Conservation (phyloP, 2,797 vertebrate genomes). For the Argentina silus region DNA sequence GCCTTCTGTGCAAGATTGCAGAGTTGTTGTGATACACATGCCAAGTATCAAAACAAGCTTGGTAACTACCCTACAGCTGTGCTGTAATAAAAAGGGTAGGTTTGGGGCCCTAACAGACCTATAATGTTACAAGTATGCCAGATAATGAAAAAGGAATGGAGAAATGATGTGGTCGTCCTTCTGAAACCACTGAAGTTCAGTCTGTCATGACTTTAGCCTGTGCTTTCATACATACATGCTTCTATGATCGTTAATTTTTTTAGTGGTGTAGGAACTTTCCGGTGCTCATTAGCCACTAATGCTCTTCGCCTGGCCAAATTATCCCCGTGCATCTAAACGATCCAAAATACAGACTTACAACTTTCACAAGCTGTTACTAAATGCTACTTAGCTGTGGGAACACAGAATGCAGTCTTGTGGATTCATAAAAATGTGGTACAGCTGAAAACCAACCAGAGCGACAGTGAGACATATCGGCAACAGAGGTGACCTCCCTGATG, state of each 20-base stretch:
- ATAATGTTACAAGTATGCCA: slow-evolving; percentile 25
- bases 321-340: slow-evolving; percentile 68
- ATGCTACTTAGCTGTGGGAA: slow-evolving; percentile 76
- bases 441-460: slow-evolving; percentile 68
- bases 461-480: slow-evolving; percentile 60
- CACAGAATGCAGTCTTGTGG: slow-evolving; percentile 62
- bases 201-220: slow-evolving; percentile 50
- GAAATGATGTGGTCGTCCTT: slow-evolving; percentile 45
- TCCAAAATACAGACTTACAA: slow-evolving; percentile 69
- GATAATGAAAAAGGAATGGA: slow-evolving; percentile 19
- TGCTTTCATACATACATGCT: slow-evolving; percentile 48
- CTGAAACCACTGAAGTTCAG: slow-evolving; percentile 39
- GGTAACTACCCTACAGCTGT: background rate
- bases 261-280: slow-evolving; percentile 62
- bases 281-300: slow-evolving; percentile 63
- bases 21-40: slow-evolving; percentile 27
- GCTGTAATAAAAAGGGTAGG: background rate
- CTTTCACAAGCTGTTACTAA: slow-evolving; percentile 75
- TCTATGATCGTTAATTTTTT: slow-evolving; percentile 46
- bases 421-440: slow-evolving; percentile 70
- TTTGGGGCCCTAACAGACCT: background rate
- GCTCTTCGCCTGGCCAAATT: slow-evolving; percentile 73
- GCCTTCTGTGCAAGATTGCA: slow-evolving; percentile 46
- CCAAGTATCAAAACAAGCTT: slow-evolving; percentile 40
- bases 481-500: slow-evolving; percentile 68